These are phyloP conservation scores for Ophraella communa DNA, from an alignment of 2,888 invertebrate species.

Conservation along the genomic window DNA sequence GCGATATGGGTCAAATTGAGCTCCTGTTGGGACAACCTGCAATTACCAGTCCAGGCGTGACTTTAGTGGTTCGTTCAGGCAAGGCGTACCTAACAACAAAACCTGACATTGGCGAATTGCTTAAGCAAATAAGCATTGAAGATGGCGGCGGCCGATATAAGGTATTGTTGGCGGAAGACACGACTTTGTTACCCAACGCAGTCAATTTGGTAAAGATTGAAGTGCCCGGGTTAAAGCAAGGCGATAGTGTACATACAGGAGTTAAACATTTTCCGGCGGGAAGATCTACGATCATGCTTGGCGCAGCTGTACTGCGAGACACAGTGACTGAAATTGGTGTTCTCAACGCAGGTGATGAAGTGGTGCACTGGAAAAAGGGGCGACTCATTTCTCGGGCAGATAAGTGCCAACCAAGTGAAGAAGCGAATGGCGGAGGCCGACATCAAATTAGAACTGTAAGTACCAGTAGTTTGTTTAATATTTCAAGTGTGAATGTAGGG, in stretches of 20 bases:
- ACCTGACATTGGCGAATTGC: conserved; percentile 1
- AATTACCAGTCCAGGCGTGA: no score
- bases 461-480: no score
- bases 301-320: background rate
- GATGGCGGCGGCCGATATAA: background rate
- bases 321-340: background rate
- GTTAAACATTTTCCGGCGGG: background rate
- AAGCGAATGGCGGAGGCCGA: no score
- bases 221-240: background rate
- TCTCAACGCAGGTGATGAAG: background rate
- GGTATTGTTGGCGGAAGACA: conserved; percentile 8
- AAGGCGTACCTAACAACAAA: no score
- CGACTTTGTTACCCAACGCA: background rate
- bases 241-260: background rate
- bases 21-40: no score
- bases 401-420: no score
- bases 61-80: no score
- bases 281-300: background rate
- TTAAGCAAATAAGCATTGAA: conserved; percentile 1
- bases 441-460: no score
- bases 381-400: background rate
- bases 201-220: background rate
- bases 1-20: no score
- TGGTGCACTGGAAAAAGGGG: background rate
- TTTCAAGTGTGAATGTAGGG: no score